A percentile compares a stretch with the other conserved stretches of the same genome.
These are phyloP conservation scores for Erynnis tages DNA, from an alignment of 2,888 invertebrate species.

Conservation along the genomic window DNA sequence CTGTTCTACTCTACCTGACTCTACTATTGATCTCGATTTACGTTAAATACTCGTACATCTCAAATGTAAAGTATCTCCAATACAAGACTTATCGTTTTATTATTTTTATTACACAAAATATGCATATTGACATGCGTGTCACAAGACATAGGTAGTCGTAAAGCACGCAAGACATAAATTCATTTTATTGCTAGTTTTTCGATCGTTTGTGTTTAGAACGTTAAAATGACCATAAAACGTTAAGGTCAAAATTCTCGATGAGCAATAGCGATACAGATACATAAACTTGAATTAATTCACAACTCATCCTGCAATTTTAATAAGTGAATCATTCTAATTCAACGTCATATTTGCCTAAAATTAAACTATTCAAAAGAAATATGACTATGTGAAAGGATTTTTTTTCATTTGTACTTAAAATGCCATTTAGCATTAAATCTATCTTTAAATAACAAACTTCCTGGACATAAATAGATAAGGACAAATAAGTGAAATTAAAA, in stretches of 20 bases:
- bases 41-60: too few relatives aligned
- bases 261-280: slow-evolving; percentile 48
- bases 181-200: slow-evolving; percentile 49
- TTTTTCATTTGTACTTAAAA: too few relatives aligned
- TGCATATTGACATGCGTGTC: slow-evolving; percentile 12
- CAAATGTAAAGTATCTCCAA: too few relatives aligned
- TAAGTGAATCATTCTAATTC: slow-evolving; percentile 40
- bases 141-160: slow-evolving; percentile 9
- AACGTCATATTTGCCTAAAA: slow-evolving; percentile 6
- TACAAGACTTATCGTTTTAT: too few relatives aligned
- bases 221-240: slow-evolving; percentile 54
- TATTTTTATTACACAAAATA: background rate
- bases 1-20: too few relatives aligned
- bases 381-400: background rate
- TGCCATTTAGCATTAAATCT: too few relatives aligned
- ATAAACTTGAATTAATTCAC: slow-evolving; percentile 48
- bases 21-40: too few relatives aligned
- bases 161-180: slow-evolving; percentile 37
- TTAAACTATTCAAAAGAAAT: background rate
- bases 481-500: too few relatives aligned
- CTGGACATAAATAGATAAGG: too few relatives aligned
- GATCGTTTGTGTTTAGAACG: slow-evolving; percentile 39
- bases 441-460: too few relatives aligned
- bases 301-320: slow-evolving; percentile 33
- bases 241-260: slow-evolving; percentile 60